Evolutionary conservation across 2,797 vertebrate species (phyloP).

Genomic region (Pogoniulus pusillus): DNA sequence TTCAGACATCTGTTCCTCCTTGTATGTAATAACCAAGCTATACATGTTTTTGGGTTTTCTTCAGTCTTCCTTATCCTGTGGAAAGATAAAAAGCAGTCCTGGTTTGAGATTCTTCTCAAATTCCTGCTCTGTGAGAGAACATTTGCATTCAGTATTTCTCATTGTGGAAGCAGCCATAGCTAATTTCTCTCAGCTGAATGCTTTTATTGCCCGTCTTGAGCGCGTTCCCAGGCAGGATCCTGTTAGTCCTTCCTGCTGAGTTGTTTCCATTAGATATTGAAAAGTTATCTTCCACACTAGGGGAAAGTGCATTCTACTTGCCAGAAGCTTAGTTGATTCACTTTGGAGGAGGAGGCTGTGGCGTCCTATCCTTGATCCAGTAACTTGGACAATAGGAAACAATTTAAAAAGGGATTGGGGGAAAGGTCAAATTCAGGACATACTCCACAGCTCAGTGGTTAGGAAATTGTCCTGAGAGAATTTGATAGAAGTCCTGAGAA

Average conservation of each 20-base stretch:
- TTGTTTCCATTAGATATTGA: slow-evolving; percentile 24
- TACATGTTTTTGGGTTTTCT: neutral
- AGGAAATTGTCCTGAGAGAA: neutral
- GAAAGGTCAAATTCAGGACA: slow-evolving; percentile 32
- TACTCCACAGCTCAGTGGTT: neutral
- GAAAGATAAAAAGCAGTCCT: neutral
- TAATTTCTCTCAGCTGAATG: slow-evolving; percentile 36
- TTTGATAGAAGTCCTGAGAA: neutral
- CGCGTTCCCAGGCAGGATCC: neutral
- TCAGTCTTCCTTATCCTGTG: neutral
- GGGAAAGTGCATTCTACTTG: neutral
- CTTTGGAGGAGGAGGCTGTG: neutral
- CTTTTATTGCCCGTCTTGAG: slow-evolving; percentile 45
- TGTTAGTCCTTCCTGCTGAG: slow-evolving; percentile 44
- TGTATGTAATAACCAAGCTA: neutral
- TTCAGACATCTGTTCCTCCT: neutral
- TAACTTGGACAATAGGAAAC: neutral
- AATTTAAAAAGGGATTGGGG: slow-evolving; percentile 4
- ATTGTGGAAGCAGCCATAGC: neutral
- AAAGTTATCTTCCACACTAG: neutral
- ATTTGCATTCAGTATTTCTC: slow-evolving; percentile 19
- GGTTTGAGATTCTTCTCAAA: neutral
- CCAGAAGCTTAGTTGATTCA: neutral
- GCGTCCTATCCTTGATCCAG: neutral
- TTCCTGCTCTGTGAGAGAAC: neutral